A percentile compares a stretch with the other conserved stretches of the same genome.
Conservation (phyloP, 1,140 invertebrate species). For the Eriocheir sinensis region DNA sequence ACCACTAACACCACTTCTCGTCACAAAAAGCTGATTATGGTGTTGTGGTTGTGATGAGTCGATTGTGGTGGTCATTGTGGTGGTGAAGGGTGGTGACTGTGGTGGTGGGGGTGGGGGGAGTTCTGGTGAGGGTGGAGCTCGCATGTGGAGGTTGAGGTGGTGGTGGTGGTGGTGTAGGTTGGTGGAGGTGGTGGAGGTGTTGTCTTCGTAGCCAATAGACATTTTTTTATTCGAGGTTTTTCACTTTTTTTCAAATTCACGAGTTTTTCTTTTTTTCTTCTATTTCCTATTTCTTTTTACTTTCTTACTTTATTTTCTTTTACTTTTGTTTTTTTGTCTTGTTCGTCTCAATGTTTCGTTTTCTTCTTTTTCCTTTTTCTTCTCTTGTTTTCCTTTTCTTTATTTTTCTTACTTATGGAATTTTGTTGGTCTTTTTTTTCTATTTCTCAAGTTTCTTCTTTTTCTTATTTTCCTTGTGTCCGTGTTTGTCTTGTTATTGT, state of each 20-base stretch:
- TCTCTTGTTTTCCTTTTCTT: background rate
- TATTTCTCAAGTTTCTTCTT: no score
- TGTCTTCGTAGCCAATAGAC: background rate
- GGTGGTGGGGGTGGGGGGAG: background rate
- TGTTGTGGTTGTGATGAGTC: no score
- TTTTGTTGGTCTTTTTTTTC: no score
- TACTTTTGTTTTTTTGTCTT: no score
- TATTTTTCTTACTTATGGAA: background rate
- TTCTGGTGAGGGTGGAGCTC: background rate
- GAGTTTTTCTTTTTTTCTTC: background rate
- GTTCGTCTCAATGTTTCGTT: background rate
- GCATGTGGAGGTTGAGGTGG: background rate
- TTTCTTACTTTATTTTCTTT: no score
- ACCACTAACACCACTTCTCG: background rate
- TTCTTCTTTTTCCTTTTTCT: background rate
- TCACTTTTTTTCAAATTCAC: background rate
- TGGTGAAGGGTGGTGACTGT: no score
- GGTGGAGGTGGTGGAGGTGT: background rate
- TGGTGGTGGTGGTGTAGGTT: background rate
- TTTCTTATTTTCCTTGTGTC: no score
- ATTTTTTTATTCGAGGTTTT: background rate
- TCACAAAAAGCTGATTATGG: background rate
- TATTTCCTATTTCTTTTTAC: no score
- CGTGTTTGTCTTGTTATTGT: no score
- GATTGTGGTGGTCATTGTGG: no score